These are phyloP conservation scores for Notocelia uddmanniana DNA, from an alignment of 2,888 invertebrate genomes.

Conservation along the genomic window DNA sequence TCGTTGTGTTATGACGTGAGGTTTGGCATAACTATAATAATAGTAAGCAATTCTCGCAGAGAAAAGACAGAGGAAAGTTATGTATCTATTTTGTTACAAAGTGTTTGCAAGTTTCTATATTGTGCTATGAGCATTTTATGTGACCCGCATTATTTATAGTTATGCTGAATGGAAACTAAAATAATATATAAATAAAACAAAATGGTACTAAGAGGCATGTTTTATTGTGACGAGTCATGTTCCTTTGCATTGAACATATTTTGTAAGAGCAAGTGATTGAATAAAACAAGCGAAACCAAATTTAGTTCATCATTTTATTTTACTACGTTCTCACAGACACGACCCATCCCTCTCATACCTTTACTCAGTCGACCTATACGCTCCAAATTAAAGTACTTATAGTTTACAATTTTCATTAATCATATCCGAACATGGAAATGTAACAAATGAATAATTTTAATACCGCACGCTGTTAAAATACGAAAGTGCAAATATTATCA, in stretches of 20 bases:
- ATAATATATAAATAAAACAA: slow-evolving; percentile 85
- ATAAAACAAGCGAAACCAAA: slow-evolving; percentile 86
- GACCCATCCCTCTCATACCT: background rate
- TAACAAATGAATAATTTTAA: background rate
- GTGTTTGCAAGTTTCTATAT: slow-evolving; percentile 86
- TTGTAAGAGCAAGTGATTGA: slow-evolving; percentile 86
- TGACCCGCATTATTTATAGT: slow-evolving; percentile 86
- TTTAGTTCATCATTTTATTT: slow-evolving; percentile 71
- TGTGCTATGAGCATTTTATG: slow-evolving; percentile 86
- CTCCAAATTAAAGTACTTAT: background rate
- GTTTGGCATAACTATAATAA: slow-evolving; percentile 86
- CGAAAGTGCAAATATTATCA: background rate
- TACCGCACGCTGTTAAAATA: background rate
- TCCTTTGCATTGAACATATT: slow-evolving; percentile 87
- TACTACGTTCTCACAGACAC: slow-evolving; percentile 18
- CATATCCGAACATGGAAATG: background rate
- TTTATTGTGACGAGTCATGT: slow-evolving; percentile 86
- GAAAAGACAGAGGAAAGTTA: slow-evolving; percentile 81
- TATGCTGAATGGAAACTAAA: slow-evolving; percentile 85
- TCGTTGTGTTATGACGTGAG: slow-evolving; percentile 83
- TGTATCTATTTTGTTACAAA: slow-evolving; percentile 86
- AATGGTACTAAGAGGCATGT: slow-evolving; percentile 86
- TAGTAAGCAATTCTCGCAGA: slow-evolving; percentile 82
- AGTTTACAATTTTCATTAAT: background rate
- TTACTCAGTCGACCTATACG: slow-evolving; percentile 1